A percentile compares a stretch with the other conserved stretches of the same genome.
Conservation (phyloP, 2,113 vertebrate genomes). For the Neodontobutis hainanensis region DNA sequence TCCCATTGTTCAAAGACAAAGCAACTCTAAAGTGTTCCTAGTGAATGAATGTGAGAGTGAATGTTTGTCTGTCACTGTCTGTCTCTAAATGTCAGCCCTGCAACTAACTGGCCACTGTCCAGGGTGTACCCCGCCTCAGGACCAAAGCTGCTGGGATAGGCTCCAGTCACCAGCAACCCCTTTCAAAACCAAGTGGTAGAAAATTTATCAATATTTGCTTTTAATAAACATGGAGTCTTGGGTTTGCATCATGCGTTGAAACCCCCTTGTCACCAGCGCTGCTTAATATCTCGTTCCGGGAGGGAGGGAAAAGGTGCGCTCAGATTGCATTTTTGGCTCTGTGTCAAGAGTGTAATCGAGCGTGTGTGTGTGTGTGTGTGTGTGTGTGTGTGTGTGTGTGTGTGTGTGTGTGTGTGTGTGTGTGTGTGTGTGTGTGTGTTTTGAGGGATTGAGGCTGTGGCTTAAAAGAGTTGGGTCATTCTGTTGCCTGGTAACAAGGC, state of each 20-base stretch:
- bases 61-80: no score
- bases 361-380: constrained; percentile 33
- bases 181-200: no score
- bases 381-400: background rate
- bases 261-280: constrained; percentile 43
- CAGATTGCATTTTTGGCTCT: constrained; percentile 68
- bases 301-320: constrained; percentile 61
- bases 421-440: constrained; percentile 1
- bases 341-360: constrained; percentile 66
- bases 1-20: no score
- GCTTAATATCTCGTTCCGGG: constrained; percentile 45
- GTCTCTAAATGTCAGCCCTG: no score
- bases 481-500: constrained; percentile 85
- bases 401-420: constrained; percentile 45
- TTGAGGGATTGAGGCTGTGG: constrained; percentile 37
- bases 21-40: no score
- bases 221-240: background rate
- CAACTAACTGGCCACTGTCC: no score
- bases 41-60: no score
- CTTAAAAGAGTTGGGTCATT: constrained; percentile 74
- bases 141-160: no score
- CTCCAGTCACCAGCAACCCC: no score
- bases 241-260: constrained; percentile 35
- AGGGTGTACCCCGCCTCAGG: no score
- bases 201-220: background rate